Evolutionary conservation across 2,797 vertebrate species (phyloP).

Genomic region (Calcarius lapponicus): DNA sequence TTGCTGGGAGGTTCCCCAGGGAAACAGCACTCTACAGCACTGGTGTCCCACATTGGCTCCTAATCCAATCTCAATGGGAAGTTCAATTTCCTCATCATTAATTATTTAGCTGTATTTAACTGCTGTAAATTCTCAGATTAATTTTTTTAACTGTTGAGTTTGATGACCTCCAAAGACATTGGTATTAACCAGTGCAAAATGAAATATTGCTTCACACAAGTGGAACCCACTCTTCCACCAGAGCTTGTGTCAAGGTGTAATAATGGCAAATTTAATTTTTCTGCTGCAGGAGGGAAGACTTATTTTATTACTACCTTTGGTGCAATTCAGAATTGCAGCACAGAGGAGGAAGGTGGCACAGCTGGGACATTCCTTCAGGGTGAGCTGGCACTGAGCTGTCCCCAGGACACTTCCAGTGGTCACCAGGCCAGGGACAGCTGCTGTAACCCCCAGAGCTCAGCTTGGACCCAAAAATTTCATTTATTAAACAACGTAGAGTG

Average conservation of each 20-base stretch:
- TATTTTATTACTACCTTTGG: background rate
- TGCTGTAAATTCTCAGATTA: conserved; percentile 61
- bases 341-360: background rate
- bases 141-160: conserved; percentile 55
- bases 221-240: background rate
- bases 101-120: conserved; percentile 72
- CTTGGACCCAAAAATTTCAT: background rate
- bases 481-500: fast-evolving
- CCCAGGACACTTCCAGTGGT: fast-evolving
- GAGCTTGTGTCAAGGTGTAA: background rate
- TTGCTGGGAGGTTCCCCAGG: conserved; percentile 59
- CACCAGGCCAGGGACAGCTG: background rate
- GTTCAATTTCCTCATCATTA: conserved; percentile 71
- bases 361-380: background rate
- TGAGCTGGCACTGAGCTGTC: background rate
- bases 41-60: conserved; percentile 48
- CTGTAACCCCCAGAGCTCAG: background rate
- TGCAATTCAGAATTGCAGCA: background rate
- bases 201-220: background rate
- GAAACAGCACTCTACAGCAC: conserved; percentile 63
- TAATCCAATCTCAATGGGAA: conserved; percentile 64
- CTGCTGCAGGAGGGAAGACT: background rate
- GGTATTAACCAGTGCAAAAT: background rate
- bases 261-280: conserved; percentile 36
- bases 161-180: conserved; percentile 64